Percentiles rank a stretch among this genome's conserved stretches.
Evolutionary conservation across 2,797 vertebrate species (phyloP).

Genomic region (Oceanodroma leucorhoa): DNA sequence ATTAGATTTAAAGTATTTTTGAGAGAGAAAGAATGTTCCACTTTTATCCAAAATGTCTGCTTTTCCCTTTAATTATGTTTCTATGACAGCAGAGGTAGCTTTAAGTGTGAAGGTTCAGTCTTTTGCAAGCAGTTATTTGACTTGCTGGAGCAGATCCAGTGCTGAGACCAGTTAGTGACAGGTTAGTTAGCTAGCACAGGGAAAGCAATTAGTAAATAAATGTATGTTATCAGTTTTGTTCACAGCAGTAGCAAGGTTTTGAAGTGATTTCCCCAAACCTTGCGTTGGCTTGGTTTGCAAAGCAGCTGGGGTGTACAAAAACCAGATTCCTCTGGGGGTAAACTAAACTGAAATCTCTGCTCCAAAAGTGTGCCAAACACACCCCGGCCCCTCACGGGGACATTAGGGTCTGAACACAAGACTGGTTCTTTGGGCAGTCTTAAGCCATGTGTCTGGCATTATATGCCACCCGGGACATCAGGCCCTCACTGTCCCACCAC

Average conservation of each 20-base stretch:
- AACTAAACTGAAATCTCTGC: not conserved
- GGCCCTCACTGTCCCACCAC: not conserved
- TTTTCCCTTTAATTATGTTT: not conserved
- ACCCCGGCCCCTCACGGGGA: not conserved
- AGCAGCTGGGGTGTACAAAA: not conserved
- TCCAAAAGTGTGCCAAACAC: not conserved
- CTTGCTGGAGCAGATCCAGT: not conserved
- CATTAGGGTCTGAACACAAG: not conserved
- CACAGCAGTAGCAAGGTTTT: not conserved
- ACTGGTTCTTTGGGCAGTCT: not conserved
- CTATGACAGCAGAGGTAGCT: not conserved
- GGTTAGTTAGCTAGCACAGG: not conserved
- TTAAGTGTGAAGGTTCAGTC: not conserved
- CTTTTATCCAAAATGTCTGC: not conserved
- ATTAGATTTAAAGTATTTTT: not conserved
- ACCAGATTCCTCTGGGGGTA: not conserved
- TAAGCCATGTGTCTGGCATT: not conserved
- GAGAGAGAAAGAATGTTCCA: not conserved
- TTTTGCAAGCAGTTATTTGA: not conserved
- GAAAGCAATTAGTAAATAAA: not conserved
- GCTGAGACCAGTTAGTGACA: not conserved
- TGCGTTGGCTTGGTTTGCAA: not conserved
- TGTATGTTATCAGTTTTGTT: not conserved
- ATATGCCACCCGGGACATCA: not conserved
- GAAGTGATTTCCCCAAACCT: not conserved